Evolutionary conservation across 2,797 vertebrate species (phyloP).

Genomic region (Spondyliosoma cantharus): DNA sequence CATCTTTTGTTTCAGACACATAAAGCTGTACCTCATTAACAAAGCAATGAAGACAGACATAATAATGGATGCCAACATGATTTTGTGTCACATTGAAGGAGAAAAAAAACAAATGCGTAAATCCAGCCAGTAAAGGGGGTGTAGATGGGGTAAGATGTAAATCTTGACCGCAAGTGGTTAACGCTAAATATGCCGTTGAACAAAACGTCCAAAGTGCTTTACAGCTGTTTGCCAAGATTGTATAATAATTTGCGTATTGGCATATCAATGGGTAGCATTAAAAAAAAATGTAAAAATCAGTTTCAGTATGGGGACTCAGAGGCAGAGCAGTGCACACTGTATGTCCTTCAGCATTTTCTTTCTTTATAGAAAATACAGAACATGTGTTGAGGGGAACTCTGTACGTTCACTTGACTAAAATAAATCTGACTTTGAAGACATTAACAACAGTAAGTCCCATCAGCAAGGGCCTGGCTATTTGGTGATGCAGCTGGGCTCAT

Average conservation of each 20-base stretch:
- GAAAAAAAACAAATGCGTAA: slow-evolving; percentile 27
- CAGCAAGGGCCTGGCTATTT: slow-evolving; percentile 36
- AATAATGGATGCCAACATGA: slow-evolving; percentile 8
- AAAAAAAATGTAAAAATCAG: background rate
- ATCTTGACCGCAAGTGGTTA: slow-evolving; percentile 6
- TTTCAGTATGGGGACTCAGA: slow-evolving; percentile 2
- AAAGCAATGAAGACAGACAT: slow-evolving; percentile 1
- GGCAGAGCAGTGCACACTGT: slow-evolving; percentile 53
- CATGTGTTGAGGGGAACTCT: slow-evolving; percentile 6
- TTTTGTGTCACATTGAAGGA: slow-evolving; percentile 19
- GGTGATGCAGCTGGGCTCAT: slow-evolving; percentile 23
- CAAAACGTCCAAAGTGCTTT: background rate
- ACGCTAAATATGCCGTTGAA: background rate
- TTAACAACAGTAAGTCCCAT: slow-evolving; percentile 26
- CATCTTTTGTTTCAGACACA: slow-evolving; percentile 8
- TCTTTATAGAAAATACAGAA: slow-evolving; percentile 19
- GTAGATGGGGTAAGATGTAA: background rate
- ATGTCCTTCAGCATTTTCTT: slow-evolving; percentile 13
- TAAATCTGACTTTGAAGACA: slow-evolving; percentile 16
- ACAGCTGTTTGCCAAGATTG: slow-evolving; percentile 7
- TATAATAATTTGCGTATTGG: background rate
- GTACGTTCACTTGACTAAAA: slow-evolving; percentile 2
- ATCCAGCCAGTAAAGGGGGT: slow-evolving; percentile 39
- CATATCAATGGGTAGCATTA: too few species aligned
- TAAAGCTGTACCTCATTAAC: background rate